phyloP scores from a whole-genome alignment of 2,888 invertebrate genomes.

The Aphelenchoides bicaudatus region DNA sequence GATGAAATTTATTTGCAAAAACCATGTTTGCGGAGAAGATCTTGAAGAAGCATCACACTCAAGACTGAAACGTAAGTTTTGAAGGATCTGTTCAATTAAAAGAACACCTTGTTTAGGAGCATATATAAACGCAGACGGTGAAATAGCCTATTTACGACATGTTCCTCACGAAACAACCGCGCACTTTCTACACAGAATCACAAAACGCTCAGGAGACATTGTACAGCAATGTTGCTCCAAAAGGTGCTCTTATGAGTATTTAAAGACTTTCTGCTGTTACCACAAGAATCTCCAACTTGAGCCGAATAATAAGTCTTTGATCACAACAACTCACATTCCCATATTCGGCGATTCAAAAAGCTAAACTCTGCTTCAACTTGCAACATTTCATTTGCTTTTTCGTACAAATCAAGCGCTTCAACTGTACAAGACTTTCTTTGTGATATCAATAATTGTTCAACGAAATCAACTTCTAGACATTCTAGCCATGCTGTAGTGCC shows the following conservation, averaged over 20 bases:
- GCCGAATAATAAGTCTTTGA: too few relatives aligned
- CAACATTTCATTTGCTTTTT: too few relatives aligned
- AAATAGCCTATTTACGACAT: too few relatives aligned
- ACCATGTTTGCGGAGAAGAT: conserved; percentile 44
- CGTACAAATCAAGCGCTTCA: too few relatives aligned
- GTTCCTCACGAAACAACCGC: neutral
- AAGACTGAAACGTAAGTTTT: conserved; percentile 12
- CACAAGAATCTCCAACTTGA: neutral
- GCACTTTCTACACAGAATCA: neutral
- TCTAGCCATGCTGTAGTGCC: too few relatives aligned
- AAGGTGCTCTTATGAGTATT: neutral
- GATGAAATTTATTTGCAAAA: conserved; percentile 43
- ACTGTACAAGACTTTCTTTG: too few relatives aligned
- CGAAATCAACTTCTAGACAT: too few relatives aligned
- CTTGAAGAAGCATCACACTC: neutral
- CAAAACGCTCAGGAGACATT: neutral
- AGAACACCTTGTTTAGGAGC: neutral
- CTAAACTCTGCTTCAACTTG: too few relatives aligned
- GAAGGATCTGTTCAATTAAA: neutral
- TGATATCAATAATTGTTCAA: too few relatives aligned
- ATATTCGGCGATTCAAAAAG: too few relatives aligned
- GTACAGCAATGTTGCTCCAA: neutral
- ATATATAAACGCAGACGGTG: neutral
- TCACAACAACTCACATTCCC: too few relatives aligned
- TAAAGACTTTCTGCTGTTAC: neutral